Evolutionary conservation across 2,797 vertebrate species (phyloP), one percentile per base, ranked within the genome.

Genomic region (Apogon talboti): DNA sequence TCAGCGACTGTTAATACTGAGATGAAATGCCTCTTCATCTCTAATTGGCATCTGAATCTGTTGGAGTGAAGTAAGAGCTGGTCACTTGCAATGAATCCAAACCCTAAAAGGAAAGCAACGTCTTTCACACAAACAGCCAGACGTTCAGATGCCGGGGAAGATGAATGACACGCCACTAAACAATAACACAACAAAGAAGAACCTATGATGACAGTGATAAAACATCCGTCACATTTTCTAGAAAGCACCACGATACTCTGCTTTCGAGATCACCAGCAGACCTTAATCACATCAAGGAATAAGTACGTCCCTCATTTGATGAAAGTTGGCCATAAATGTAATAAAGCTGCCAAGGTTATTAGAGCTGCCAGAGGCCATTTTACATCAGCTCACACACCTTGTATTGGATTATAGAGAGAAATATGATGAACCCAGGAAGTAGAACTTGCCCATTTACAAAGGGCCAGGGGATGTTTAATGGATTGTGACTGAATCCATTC

Each of bases 261-360:
- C 60, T 73, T 60, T 40, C 15, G 19, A n/a, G 54, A 69, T 58
- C 83, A 16, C 66, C 46, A 55, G 63, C 76, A 55, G 49, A 49
- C 62, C 66, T 18, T 86, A 90, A 89, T 92, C 85, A 76, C 77
- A 85, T 87, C 79, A 83, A 79, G 76, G 71, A 78, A 82, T 83
- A 87, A 84, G 81, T 79, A 79, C 59, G 77, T 77, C 18, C 66
- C 74, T 81, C 59, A 69, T 77, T 83, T 87, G 84, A 92, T 93
- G 72, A 85, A 90, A 91, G 84, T 66, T 80, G 74, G 76, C 78
- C 77, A 72, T 88, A 77, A 92, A 93, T 78, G 78, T 81, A 91
- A 90, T 92, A 90, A 90, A 87, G 80, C 82, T 85, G 80, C 72
- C 67, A 45, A 66, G 80, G 83, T 84, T 91, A 91, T 92, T 89